Conservation (phyloP, 2,888 invertebrate species). For the Torymus tubicola region DNA sequence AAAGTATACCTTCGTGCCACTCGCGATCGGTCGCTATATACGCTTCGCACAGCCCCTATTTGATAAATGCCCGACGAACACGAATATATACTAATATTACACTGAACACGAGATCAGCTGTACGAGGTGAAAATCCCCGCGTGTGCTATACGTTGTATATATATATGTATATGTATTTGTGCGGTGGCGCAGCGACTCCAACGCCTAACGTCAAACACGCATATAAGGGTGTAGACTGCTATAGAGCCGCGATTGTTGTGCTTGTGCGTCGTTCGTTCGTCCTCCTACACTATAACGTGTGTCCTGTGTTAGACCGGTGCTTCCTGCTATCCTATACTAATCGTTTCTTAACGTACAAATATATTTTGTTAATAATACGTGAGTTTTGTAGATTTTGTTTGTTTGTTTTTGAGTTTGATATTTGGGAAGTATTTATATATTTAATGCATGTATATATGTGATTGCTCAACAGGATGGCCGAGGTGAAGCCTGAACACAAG, state of each 20-base stretch:
- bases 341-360: not conserved
- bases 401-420: constrained; percentile 4
- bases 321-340: not conserved
- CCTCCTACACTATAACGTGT: not conserved
- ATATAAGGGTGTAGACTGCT: no score
- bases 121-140: not conserved
- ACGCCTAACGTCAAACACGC: constrained; percentile 28
- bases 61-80: no score
- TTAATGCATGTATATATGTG: no score
- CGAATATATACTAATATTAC: no score
- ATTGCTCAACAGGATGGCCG: constrained; percentile 67
- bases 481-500: constrained; percentile 71
- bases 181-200: constrained; percentile 20
- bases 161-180: no score
- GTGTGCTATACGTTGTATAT: constrained; percentile 13
- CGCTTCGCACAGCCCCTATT: no score
- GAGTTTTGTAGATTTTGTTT: not conserved
- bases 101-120: constrained; percentile 4
- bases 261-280: not conserved
- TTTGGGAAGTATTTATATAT: not conserved
- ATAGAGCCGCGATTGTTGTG: constrained; percentile 16
- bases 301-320: constrained; percentile 15
- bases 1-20: no score
- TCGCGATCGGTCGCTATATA: no score
- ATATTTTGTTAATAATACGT: no score